phyloP scores from a whole-genome alignment of 2,797 vertebrate genomes.

The Pantherophis vulpinus region DNA sequence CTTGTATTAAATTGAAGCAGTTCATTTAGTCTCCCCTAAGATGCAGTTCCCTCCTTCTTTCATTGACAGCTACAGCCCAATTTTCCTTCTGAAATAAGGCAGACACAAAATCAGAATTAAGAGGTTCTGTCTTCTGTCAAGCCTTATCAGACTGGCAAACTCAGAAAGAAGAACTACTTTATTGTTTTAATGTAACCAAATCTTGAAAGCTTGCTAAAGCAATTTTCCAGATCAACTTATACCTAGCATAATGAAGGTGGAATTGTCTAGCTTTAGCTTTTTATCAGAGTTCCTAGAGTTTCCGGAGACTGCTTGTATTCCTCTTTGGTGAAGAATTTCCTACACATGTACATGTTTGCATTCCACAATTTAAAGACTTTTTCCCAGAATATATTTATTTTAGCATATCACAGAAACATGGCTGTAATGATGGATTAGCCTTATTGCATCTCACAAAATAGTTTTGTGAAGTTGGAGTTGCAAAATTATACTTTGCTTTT shows the following conservation, averaged over 20 bases:
- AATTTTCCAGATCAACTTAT: not conserved
- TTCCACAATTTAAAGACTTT: not conserved
- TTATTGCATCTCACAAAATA: not conserved
- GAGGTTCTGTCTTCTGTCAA: not conserved
- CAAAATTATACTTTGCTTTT: not conserved
- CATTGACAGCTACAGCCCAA: not conserved
- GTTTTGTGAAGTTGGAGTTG: not conserved
- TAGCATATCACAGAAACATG: not conserved
- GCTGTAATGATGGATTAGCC: not conserved
- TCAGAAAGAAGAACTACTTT: not conserved
- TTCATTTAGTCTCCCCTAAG: not conserved
- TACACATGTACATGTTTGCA: not conserved
- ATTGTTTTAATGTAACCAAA: not conserved
- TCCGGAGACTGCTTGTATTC: not conserved
- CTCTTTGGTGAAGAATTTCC: not conserved
- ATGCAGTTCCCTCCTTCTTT: not conserved
- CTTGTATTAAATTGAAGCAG: not conserved
- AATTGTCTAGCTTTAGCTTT: not conserved
- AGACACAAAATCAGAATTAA: not conserved
- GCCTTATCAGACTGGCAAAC: not conserved
- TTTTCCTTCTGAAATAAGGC: not conserved
- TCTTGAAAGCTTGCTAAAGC: not conserved
- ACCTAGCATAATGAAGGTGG: not conserved
- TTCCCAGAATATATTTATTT: not conserved
- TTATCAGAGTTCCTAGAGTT: not conserved